Evolutionary conservation across 2,888 invertebrate genomes (phyloP).

Genomic region (Rotaria magnacalcarata): DNA sequence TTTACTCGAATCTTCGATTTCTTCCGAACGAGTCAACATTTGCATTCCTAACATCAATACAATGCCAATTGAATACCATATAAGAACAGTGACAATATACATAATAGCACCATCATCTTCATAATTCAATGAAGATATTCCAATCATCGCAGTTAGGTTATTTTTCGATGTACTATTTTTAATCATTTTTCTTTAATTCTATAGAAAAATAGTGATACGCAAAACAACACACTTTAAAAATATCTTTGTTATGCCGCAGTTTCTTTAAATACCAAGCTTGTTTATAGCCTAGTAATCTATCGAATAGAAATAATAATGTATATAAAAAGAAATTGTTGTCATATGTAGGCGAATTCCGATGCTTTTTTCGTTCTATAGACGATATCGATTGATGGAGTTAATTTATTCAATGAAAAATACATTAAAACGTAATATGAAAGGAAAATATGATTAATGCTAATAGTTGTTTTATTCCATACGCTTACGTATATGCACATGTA

Average conservation of each 20-base stretch:
- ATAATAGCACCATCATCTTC: not conserved
- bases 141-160: not conserved
- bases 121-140: not conserved
- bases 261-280: too few relatives aligned
- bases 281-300: too few relatives aligned
- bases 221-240: too few relatives aligned
- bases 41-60: not conserved
- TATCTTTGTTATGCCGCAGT: too few relatives aligned
- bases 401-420: not conserved
- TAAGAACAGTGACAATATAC: not conserved
- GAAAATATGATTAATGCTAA: not conserved
- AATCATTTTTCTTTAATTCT: not conserved
- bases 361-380: too few relatives aligned
- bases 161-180: not conserved
- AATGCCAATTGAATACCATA: slow-evolving; percentile 20
- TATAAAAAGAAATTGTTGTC: not conserved
- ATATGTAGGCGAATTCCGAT: not conserved
- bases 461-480: too few relatives aligned
- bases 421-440: not conserved
- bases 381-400: too few relatives aligned
- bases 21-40: not conserved
- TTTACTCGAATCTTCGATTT: not conserved
- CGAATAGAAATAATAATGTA: too few relatives aligned
- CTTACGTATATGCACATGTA: too few relatives aligned
- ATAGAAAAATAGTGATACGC: too few relatives aligned